Evolutionary conservation across 2,888 invertebrate species (phyloP).

Genomic region (Dioctria linearis): DNA sequence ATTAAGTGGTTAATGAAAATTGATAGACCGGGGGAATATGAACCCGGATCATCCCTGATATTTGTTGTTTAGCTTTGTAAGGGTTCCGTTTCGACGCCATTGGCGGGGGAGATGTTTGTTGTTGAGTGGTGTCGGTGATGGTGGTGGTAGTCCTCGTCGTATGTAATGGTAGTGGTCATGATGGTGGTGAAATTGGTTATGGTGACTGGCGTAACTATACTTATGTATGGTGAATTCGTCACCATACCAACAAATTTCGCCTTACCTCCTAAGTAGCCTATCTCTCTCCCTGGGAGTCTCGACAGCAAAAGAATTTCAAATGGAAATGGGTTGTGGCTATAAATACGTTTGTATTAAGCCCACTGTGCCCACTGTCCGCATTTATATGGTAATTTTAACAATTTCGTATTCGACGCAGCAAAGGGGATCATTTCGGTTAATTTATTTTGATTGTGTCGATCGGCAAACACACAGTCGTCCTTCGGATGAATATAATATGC

Average conservation of each 20-base stretch:
- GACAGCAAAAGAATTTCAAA: conserved; percentile 3
- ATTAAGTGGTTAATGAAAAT: conserved; percentile 59
- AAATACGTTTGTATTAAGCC: conserved; percentile 14
- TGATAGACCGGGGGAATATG: conserved; percentile 55
- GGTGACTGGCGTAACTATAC: no score
- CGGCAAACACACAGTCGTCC: not conserved
- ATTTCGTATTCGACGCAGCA: conserved; percentile 43
- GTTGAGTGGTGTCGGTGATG: not conserved
- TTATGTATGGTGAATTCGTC: no score
- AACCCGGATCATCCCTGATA: conserved; percentile 51
- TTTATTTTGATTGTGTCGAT: conserved; percentile 46
- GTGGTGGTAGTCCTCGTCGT: not conserved
- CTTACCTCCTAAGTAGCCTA: not conserved
- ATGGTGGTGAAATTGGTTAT: no score
- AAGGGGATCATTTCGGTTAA: conserved; percentile 46
- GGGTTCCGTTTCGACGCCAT: conserved; percentile 42
- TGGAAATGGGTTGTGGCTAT: conserved; percentile 22
- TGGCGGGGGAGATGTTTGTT: conserved; percentile 32
- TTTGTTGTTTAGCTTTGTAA: conserved; percentile 43
- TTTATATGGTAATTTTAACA: conserved; percentile 50
- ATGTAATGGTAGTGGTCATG: not conserved
- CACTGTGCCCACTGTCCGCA: conserved; percentile 39
- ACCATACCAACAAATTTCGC: no score
- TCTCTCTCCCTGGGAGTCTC: not conserved
- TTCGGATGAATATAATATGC: not conserved